Evolutionary conservation across 2,888 invertebrate genomes (phyloP).

Genomic region (Cephus sareptanus): DNA sequence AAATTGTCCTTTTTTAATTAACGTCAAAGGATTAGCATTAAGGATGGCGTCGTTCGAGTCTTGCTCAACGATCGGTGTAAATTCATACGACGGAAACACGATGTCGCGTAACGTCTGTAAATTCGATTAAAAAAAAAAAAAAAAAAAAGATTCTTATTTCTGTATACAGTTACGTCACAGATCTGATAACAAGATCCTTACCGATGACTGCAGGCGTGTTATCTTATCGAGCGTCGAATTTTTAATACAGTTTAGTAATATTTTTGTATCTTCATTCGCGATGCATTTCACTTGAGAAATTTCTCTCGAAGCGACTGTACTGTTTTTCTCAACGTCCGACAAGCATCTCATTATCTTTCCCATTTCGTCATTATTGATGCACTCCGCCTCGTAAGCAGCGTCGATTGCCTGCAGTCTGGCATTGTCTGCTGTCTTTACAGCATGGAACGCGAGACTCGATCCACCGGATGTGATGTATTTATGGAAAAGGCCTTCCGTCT

Average conservation of each 20-base stretch:
- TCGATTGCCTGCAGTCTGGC: constrained; percentile 38
- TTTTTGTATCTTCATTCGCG: background rate
- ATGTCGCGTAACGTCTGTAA: background rate
- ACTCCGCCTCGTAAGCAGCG: constrained; percentile 27
- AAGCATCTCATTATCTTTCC: background rate
- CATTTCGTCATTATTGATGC: background rate
- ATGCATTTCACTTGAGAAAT: background rate
- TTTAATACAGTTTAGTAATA: background rate
- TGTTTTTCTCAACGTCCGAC: background rate
- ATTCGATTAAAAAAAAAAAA: background rate
- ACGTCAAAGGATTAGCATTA: constrained; percentile 43
- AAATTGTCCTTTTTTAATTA: constrained; percentile 36
- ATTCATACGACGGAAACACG: constrained; percentile 21
- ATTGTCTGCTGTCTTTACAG: constrained; percentile 26
- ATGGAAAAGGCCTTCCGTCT: constrained; percentile 53
- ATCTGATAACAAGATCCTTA: background rate
- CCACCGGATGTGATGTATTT: constrained; percentile 51
- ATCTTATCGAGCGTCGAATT: background rate
- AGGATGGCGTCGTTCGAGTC: constrained; percentile 50
- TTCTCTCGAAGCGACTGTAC: background rate
- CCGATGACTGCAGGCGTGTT: background rate
- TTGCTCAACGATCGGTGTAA: constrained; percentile 51
- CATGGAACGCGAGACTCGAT: constrained; percentile 33
- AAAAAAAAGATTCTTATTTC: background rate
- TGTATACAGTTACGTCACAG: background rate